Conservation (phyloP, 1,140 invertebrate species). For the Arctopsyche grandis region DNA sequence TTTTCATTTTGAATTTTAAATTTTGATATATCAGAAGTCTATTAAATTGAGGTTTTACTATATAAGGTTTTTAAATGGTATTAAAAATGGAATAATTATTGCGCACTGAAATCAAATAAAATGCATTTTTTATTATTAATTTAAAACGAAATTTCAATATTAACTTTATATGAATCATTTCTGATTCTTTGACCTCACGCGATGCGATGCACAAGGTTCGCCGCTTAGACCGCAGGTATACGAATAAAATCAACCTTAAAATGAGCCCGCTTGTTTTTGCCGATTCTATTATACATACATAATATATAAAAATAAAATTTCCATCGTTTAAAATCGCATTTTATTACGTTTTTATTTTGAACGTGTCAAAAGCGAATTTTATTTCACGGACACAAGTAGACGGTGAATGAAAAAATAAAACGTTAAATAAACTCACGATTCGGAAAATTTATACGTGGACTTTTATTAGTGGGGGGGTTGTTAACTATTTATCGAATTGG, state of each 20-base stretch:
- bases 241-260: conserved; percentile 13
- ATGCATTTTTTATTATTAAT: neutral
- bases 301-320: neutral
- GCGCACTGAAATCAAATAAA: too few species aligned
- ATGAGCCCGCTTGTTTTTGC: conserved; percentile 16
- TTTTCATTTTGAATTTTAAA: too few species aligned
- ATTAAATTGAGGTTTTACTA: too few species aligned
- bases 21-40: too few species aligned
- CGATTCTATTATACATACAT: neutral
- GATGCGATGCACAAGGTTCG: neutral
- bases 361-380: neutral
- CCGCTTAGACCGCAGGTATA: neutral
- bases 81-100: too few species aligned
- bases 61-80: too few species aligned
- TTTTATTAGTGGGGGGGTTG: neutral
- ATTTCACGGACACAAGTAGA: neutral
- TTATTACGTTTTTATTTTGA: neutral
- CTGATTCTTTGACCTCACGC: conserved; percentile 8
- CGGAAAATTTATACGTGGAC: neutral
- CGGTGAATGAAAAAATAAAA: neutral
- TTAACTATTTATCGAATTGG: neutral
- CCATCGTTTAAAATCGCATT: neutral
- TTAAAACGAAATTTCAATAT: neutral
- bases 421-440: neutral
- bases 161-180: conserved; percentile 1